phyloP scores from a whole-genome alignment of 2,888 invertebrate genomes.

The Agriotes lineatus region DNA sequence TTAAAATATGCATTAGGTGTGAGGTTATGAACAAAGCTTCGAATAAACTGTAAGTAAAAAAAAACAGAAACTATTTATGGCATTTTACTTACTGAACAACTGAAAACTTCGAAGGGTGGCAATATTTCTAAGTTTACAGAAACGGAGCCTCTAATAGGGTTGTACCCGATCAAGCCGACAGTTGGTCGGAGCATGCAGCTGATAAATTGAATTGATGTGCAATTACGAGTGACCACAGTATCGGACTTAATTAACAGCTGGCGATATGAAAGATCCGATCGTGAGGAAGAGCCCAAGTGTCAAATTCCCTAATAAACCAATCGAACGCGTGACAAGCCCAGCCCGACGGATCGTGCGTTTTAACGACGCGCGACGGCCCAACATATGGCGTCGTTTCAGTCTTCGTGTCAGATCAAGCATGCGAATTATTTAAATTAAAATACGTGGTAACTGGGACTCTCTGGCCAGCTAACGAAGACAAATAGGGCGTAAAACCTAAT shows the following conservation, averaged over 20 bases:
- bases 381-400: no score
- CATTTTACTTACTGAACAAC: background rate
- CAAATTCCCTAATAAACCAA: conserved; percentile 14
- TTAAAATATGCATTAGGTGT: no score
- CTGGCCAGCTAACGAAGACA: no score
- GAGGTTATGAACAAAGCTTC: no score
- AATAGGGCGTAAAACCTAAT: no score
- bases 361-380: no score
- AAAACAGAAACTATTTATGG: background rate
- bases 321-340: background rate
- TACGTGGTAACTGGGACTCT: no score
- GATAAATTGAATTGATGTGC: conserved; percentile 29
- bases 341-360: background rate
- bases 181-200: conserved; percentile 4
- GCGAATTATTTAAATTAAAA: no score
- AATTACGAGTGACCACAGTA: conserved; percentile 29
- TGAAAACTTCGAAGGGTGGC: background rate
- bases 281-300: conserved; percentile 13
- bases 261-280: conserved; percentile 28
- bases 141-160: background rate
- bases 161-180: background rate
- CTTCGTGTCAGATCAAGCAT: no score
- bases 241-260: conserved; percentile 27
- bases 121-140: background rate
- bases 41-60: background rate